phyloP scores from a whole-genome alignment of 2,113 vertebrate species.

The Chloropsis hardwickii region DNA sequence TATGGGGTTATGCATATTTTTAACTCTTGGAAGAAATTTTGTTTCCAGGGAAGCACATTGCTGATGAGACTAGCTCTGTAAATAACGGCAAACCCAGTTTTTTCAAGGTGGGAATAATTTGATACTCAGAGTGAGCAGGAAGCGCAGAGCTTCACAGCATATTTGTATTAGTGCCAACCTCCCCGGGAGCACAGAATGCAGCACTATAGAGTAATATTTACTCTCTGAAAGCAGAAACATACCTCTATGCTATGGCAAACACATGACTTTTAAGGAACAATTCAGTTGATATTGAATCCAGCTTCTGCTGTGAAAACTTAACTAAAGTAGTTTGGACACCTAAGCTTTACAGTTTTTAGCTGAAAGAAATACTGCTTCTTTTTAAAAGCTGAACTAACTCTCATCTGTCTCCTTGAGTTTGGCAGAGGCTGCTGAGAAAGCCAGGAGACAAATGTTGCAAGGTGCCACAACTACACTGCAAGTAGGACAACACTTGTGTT shows the following conservation, averaged over 20 bases:
- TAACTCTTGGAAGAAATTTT: slow-evolving; percentile 29
- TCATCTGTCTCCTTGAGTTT: neutral
- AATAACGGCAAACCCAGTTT: neutral
- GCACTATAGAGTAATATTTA: neutral
- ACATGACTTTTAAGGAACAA: neutral
- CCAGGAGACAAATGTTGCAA: neutral
- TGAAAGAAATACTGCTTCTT: neutral
- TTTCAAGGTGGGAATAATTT: neutral
- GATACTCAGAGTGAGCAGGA: neutral
- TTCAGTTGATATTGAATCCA: neutral
- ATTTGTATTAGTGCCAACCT: neutral
- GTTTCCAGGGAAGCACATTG: neutral
- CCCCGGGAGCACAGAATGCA: neutral
- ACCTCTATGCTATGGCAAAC: neutral
- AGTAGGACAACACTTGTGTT: neutral
- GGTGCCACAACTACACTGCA: neutral
- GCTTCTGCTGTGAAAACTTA: neutral
- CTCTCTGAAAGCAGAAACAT: neutral
- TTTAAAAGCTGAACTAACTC: neutral
- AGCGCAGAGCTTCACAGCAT: neutral
- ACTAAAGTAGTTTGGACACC: neutral
- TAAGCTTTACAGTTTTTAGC: neutral
- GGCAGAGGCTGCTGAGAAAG: neutral
- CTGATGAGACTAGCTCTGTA: neutral
- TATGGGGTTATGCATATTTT: neutral